Conservation (phyloP, 2,113 vertebrate genomes). For the Notechis scutatus region DNA sequence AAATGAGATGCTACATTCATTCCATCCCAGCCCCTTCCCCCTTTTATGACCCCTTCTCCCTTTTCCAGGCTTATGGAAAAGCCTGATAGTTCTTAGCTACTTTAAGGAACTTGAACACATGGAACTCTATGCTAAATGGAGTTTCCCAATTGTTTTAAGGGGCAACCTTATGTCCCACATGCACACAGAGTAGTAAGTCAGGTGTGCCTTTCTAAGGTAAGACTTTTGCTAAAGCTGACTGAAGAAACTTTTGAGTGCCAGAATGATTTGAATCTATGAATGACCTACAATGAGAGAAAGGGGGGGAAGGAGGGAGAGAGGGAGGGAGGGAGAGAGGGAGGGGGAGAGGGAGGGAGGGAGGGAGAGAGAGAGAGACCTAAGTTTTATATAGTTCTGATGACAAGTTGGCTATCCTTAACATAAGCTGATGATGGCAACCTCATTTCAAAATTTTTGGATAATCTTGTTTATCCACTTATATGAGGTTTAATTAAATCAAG, state of each 20-base stretch:
- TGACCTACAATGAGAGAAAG: background rate
- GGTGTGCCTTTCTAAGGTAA: background rate
- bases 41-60: background rate
- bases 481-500: background rate
- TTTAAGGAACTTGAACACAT: background rate
- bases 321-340: no score
- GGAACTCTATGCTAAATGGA: background rate
- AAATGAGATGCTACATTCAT: background rate
- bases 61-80: background rate
- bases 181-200: background rate
- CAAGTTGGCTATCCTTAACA: background rate
- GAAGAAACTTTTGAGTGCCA: no score
- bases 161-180: background rate
- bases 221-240: no score
- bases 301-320: no score
- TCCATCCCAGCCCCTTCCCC: background rate
- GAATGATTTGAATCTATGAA: no score
- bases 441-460: background rate
- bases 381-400: background rate
- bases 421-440: background rate
- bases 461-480: background rate
- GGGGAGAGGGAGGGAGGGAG: background rate
- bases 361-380: background rate
- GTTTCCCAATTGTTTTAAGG: background rate
- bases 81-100: background rate